Conservation (phyloP, 2,797 vertebrate genomes). For the Aselliscus stoliczkanus region DNA sequence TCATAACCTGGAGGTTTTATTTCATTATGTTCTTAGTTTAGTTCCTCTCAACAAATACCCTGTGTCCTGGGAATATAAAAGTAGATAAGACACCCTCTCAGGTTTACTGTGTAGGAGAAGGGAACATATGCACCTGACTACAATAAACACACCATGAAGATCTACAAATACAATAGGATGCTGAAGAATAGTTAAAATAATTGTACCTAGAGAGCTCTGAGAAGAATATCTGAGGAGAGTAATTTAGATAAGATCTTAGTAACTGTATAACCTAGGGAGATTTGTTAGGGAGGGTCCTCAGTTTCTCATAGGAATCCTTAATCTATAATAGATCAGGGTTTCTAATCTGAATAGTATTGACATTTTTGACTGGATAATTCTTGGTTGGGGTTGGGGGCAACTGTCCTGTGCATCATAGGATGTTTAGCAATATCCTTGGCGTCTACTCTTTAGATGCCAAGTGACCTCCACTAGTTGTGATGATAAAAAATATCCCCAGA, state of each 20-base stretch:
- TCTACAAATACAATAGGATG: neutral
- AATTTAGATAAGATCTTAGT: neutral
- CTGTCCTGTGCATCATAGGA: accelerated
- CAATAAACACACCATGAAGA: neutral
- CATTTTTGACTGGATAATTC: neutral
- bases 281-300: neutral
- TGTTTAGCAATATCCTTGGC: neutral
- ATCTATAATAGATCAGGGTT: neutral
- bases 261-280: neutral
- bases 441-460: neutral
- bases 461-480: neutral
- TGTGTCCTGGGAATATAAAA: neutral
- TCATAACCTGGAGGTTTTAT: neutral
- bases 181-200: neutral
- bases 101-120: neutral
- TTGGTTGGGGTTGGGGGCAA: neutral
- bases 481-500: neutral
- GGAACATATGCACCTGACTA: neutral
- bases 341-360: neutral
- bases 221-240: neutral
- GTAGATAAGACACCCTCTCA: neutral
- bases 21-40: neutral
- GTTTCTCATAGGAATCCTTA: neutral
- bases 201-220: neutral
- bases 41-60: neutral